phyloP scores from a whole-genome alignment of 2,797 vertebrate genomes.

The Loris lydekkerianus region DNA sequence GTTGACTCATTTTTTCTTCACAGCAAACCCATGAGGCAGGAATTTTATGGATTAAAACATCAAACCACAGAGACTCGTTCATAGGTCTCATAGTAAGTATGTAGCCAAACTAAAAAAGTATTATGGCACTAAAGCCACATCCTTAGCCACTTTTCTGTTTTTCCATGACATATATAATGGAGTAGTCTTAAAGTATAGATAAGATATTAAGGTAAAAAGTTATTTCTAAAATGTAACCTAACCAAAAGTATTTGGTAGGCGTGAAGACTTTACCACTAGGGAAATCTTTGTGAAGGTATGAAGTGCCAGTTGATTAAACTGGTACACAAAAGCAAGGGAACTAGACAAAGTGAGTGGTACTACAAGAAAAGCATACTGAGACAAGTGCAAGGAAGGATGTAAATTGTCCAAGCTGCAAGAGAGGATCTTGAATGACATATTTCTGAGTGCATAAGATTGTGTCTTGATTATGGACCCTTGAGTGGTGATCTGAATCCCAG shows the following conservation, averaged over 20 bases:
- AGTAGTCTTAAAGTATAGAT: not conserved
- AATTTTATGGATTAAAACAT: not conserved
- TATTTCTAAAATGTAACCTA: not conserved
- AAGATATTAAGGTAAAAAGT: not conserved
- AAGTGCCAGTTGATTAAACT: not conserved
- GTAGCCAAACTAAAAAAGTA: not conserved
- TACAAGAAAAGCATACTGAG: accelerated
- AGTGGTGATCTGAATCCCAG: not conserved
- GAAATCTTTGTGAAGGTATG: not conserved
- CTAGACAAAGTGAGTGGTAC: not conserved
- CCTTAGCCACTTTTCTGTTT: not conserved
- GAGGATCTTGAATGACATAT: not conserved
- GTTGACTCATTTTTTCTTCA: not conserved
- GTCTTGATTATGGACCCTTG: not conserved
- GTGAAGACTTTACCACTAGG: not conserved
- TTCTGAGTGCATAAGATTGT: not conserved
- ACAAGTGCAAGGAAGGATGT: not conserved
- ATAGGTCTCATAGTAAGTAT: not conserved
- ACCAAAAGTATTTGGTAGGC: not conserved
- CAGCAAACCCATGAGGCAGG: not conserved
- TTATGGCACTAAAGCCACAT: not conserved
- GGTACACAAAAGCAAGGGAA: not conserved
- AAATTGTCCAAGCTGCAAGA: not conserved
- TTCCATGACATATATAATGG: not conserved
- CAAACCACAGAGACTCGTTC: not conserved